These are phyloP conservation scores for Habrosyne pyritoides DNA, from an alignment of 2,888 invertebrate species.

Conservation along the genomic window DNA sequence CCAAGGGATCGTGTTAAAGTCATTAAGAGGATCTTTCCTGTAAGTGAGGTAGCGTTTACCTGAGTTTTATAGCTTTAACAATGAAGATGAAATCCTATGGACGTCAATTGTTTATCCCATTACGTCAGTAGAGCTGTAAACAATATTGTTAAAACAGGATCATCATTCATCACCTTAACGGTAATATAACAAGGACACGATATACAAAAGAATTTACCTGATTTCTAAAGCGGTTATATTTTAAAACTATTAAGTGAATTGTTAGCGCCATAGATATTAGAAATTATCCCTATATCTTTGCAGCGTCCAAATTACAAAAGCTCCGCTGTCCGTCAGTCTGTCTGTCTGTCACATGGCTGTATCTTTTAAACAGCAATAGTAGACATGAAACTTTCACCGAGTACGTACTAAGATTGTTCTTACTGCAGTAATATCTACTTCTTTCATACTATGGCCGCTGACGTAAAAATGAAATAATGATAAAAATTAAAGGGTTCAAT, in stretches of 20 bases:
- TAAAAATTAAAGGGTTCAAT: too few species aligned
- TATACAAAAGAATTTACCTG: slow-evolving; percentile 65
- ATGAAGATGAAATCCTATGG: slow-evolving; percentile 55
- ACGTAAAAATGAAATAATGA: too few species aligned
- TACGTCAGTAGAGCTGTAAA: slow-evolving; percentile 70
- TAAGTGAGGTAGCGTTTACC: slow-evolving; percentile 78
- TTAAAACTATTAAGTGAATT: background rate
- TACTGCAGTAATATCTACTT: too few species aligned
- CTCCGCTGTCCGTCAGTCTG: too few species aligned
- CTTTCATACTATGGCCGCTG: too few species aligned
- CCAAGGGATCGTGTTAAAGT: slow-evolving; percentile 56
- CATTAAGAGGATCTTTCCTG: slow-evolving; percentile 63
- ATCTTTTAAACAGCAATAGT: too few species aligned
- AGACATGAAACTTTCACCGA: too few species aligned
- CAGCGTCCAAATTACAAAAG: background rate
- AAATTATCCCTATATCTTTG: background rate
- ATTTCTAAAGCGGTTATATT: background rate
- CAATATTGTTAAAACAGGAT: slow-evolving; percentile 38
- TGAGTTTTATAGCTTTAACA: slow-evolving; percentile 60
- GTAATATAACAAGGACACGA: slow-evolving; percentile 49
- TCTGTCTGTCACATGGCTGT: too few species aligned
- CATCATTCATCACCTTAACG: slow-evolving; percentile 66
- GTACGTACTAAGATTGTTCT: too few species aligned
- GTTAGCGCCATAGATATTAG: background rate
- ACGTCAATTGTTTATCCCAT: slow-evolving; percentile 69